phyloP scores from a whole-genome alignment of 2,888 invertebrate genomes.

The Nesidiocoris tenuis region DNA sequence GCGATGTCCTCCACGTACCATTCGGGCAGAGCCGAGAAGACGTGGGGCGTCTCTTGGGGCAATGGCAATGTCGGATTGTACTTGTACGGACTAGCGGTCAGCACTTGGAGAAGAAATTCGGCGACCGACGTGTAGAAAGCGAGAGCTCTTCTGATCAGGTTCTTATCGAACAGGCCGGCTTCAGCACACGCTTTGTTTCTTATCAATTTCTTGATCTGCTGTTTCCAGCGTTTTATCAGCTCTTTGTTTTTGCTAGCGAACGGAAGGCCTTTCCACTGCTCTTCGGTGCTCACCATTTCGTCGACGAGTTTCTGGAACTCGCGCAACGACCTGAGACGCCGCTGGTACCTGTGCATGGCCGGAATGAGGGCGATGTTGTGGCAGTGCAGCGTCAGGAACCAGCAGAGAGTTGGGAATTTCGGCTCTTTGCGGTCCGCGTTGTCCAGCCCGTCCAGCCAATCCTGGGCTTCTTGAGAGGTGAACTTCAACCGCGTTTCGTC shows the following conservation, averaged over 20 bases:
- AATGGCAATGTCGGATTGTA: conserved; percentile 56
- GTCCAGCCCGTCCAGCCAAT: conserved; percentile 68
- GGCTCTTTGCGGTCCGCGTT: conserved; percentile 66
- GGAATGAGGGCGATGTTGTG: conserved; percentile 91
- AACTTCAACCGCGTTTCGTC: conserved; percentile 78
- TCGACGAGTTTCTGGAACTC: conserved; percentile 82
- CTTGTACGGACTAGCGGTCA: conserved; percentile 58
- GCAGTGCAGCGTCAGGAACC: conserved; percentile 92
- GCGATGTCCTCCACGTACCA: conserved; percentile 98
- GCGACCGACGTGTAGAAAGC: conserved; percentile 86
- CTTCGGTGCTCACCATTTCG: conserved; percentile 76
- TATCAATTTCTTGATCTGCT: conserved; percentile 67
- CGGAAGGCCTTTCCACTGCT: conserved; percentile 76
- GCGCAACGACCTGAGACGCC: conserved; percentile 71
- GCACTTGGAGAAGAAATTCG: conserved; percentile 69
- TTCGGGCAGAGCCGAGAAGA: conserved; percentile 90
- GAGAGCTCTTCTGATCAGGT: conserved; percentile 75
- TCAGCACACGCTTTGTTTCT: conserved; percentile 86
- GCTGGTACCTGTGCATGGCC: conserved; percentile 79
- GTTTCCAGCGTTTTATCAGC: conserved; percentile 81
- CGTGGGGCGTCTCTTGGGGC: conserved; percentile 64
- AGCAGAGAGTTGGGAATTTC: conserved; percentile 95
- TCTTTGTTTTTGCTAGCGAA: conserved; percentile 77
- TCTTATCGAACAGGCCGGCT: conserved; percentile 81
- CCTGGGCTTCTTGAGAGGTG: conserved; percentile 75